A percentile compares a stretch with the other conserved stretches of the same genome.
Conservation (phyloP, 1,140 invertebrate genomes). For the Drosophila rufa region DNA sequence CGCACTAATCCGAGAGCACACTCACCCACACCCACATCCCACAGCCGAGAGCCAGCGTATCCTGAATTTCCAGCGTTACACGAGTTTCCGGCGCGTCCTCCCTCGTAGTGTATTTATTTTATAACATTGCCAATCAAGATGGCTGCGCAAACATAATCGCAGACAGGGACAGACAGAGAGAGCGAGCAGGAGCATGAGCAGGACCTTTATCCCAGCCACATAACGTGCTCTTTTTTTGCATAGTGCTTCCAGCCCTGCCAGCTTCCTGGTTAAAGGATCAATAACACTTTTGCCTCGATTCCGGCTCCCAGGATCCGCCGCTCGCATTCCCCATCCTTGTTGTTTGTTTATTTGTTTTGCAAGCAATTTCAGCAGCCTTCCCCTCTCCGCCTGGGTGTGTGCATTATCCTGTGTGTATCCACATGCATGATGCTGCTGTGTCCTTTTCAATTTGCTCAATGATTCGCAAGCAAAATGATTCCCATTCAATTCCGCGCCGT, state of each 20-base stretch:
- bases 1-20: constrained; percentile 70
- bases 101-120: constrained; percentile 83
- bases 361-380: constrained; percentile 73
- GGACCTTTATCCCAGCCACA: constrained; percentile 39
- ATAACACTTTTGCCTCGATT: constrained; percentile 82
- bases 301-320: constrained; percentile 53
- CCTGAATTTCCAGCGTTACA: constrained; percentile 35
- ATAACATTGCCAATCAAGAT: constrained; percentile 85
- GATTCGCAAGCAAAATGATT: constrained; percentile 85
- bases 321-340: constrained; percentile 16
- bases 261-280: constrained; percentile 69
- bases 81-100: constrained; percentile 59
- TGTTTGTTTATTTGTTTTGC: constrained; percentile 82
- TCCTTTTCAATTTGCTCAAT: constrained; percentile 85
- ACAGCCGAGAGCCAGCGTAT: neutral
- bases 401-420: constrained; percentile 45
- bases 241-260: constrained; percentile 20
- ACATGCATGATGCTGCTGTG: constrained; percentile 61
- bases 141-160: constrained; percentile 84
- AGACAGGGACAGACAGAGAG: constrained; percentile 4
- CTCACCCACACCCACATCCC: constrained; percentile 24
- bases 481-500: constrained; percentile 82
- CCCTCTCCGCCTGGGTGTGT: constrained; percentile 21
- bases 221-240: constrained; percentile 68
- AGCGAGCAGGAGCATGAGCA: neutral